Evolutionary conservation across 1,140 invertebrate genomes (phyloP), one percentile per base, ranked within the genome.

Genomic region (Camponotus pennsylvanicus): DNA sequence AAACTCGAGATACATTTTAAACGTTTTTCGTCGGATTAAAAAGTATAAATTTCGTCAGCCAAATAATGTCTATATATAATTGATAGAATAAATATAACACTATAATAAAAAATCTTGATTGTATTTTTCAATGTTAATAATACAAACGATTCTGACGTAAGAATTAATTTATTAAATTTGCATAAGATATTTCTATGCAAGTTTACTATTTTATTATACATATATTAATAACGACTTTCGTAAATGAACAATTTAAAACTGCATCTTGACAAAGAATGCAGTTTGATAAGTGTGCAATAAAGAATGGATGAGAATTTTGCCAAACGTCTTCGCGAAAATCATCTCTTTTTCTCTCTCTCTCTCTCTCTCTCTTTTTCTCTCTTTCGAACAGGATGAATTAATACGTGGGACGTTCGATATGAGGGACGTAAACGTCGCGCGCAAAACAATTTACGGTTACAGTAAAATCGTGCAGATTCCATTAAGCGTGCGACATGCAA

Each of bases 381-480:
- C 11, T 32, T 13, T 21, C 55, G 13, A 73, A 61, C 40, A 55
- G 18, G 69, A 61, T 55, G 52, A 73, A 70, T 75, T 73, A 71
- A 57, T 63, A 78, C 63, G 78, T 86, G 57, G 77, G 77, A 77
- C 45, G 78, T 85, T 85, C 76, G 64, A 82, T 64, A 71, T 63
- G 89, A 82, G 78, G 57, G 86, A 73, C 77, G 64, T 90, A 88
- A 90, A 90, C 55, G 89, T 90, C 89, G 70, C 86, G 21, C 89
- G 78, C 89, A 61, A 88, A 78, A 90, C 86, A 90, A 90, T 90
- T 90, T 90, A 90, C 45, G 86, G 64, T 88, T 82, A 89, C 64
- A 90, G 86, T 88, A 90, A 90, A 90, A 90, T 88, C 82, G 89
- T 79, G 84, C 73, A 57, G 76, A 88, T 89, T 88, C 85, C 77